phyloP scores from a whole-genome alignment of 2,113 vertebrate species.

The Phrynosoma blainvillii region DNA sequence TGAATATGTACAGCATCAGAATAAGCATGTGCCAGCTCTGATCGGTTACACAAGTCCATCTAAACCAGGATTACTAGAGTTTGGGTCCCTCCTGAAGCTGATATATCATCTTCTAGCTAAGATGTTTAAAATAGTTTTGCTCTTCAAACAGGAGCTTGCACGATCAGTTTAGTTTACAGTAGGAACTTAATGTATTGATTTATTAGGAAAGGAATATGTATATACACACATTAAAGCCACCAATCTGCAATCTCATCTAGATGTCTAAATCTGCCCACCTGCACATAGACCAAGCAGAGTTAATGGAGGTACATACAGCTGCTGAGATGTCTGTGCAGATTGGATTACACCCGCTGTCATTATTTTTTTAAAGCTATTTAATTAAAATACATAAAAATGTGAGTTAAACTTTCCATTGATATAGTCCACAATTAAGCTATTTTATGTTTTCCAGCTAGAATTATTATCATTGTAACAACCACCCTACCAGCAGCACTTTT shows the following conservation, averaged over 20 bases:
- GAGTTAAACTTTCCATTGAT: not conserved
- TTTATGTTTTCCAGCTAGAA: not conserved
- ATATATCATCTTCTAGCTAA: rapidly evolving
- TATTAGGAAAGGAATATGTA: slow-evolving; percentile 18
- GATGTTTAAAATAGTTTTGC: slow-evolving; percentile 14
- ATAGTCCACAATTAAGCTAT: not conserved
- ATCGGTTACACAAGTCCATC: not conserved
- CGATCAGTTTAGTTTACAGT: not conserved
- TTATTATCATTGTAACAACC: not conserved
- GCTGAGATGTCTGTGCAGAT: not conserved
- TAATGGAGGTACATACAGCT: slow-evolving; percentile 24
- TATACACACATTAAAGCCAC: not conserved
- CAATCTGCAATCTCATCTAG: slow-evolving; percentile 24
- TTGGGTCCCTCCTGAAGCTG: not conserved
- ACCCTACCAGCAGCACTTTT: no score
- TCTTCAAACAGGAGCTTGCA: slow-evolving; percentile 4
- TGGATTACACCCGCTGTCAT: not conserved
- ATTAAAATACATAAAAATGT: slow-evolving; percentile 15
- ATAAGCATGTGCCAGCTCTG: not conserved
- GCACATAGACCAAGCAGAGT: slow-evolving; percentile 8
- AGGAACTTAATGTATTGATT: slow-evolving; percentile 21
- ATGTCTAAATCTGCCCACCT: not conserved
- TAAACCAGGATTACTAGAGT: not conserved
- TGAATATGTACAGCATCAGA: not conserved
- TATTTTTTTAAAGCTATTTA: slow-evolving; percentile 15